phyloP scores from a whole-genome alignment of 2,888 invertebrate species.

The Sphaerophoria rueppellii region DNA sequence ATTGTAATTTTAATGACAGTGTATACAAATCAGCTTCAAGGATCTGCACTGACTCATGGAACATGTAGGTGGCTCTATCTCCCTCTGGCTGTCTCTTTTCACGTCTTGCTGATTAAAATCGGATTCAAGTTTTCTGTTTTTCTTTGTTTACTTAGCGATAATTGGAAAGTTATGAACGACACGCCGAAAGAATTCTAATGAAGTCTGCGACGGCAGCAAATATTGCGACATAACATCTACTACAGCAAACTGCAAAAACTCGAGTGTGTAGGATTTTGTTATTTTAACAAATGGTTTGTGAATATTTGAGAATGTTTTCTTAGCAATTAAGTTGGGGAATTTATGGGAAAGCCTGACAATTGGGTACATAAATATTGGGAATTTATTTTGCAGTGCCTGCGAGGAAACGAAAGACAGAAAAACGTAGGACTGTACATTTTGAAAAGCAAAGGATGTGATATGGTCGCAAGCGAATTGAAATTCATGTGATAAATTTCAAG shows the following conservation, averaged over 20 bases:
- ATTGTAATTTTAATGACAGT: conserved; percentile 54
- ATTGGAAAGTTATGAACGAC: conserved; percentile 61
- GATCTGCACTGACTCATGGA: not conserved
- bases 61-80: conserved; percentile 20
- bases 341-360: conserved; percentile 48
- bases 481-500: too few species aligned
- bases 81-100: not conserved
- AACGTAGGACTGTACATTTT: too few species aligned
- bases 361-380: conserved; percentile 24
- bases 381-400: conserved; percentile 2
- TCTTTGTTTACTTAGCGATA: conserved; percentile 70
- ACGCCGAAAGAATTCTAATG: conserved; percentile 48
- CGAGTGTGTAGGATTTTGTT: conserved; percentile 10
- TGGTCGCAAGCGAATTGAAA: too few species aligned
- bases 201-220: conserved; percentile 36
- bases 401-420: too few species aligned
- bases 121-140: conserved; percentile 44
- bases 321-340: conserved; percentile 53
- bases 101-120: conserved; percentile 53
- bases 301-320: conserved; percentile 54
- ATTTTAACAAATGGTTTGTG: conserved; percentile 51
- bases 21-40: conserved; percentile 53
- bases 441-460: too few species aligned
- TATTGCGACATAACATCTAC: conserved; percentile 7
- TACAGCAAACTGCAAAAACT: not conserved